These are phyloP conservation scores for Limosa lapponica DNA, from an alignment of 2,797 vertebrate species.

Conservation along the genomic window DNA sequence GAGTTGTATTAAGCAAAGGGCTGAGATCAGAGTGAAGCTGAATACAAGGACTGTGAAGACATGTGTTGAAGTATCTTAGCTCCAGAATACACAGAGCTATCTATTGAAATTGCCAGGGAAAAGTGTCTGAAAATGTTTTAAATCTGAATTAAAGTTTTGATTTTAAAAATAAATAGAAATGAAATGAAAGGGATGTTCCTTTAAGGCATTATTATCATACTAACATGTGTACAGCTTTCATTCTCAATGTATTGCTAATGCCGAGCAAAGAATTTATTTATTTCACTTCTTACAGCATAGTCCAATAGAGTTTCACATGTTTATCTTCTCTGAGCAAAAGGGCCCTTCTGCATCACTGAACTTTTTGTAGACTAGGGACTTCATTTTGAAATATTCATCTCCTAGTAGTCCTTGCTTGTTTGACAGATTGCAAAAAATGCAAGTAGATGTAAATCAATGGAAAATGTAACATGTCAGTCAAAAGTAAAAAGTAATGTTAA, in stretches of 20 bases:
- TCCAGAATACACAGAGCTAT: neutral
- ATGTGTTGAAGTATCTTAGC: fast-evolving
- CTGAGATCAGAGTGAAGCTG: neutral
- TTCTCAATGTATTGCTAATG: neutral
- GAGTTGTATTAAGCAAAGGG: neutral
- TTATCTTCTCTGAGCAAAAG: neutral
- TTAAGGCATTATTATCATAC: neutral
- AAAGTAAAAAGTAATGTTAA: neutral
- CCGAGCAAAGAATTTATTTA: neutral
- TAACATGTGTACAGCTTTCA: neutral
- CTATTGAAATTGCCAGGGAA: neutral
- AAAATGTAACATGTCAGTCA: neutral
- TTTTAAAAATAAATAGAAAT: neutral
- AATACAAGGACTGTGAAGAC: neutral
- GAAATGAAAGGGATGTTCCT: neutral
- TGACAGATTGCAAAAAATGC: neutral
- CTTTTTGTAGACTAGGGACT: neutral
- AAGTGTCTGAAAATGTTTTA: neutral
- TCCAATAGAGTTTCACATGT: neutral
- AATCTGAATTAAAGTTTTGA: neutral
- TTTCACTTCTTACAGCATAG: neutral
- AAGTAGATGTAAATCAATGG: neutral
- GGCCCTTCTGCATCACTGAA: neutral
- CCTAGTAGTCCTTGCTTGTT: neutral
- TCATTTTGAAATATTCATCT: neutral